These are phyloP conservation scores for Trachelus iudaicus DNA, from an alignment of 2,888 invertebrate species.

Conservation along the genomic window DNA sequence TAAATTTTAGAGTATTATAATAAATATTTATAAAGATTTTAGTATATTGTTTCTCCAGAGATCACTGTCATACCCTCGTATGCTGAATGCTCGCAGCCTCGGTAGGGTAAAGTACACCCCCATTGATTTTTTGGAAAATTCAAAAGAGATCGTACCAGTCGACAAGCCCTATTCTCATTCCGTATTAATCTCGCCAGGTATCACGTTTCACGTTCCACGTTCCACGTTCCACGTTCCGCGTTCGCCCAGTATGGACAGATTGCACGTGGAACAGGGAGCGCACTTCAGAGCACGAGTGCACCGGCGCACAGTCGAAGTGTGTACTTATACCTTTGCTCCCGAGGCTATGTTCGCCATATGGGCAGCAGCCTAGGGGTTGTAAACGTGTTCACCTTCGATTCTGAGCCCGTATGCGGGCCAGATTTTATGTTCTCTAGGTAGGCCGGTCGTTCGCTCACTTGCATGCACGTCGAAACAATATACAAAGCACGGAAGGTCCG, in stretches of 20 bases:
- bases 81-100: not conserved
- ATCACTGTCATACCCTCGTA: not conserved
- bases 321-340: conserved; percentile 18
- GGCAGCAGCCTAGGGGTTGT: conserved; percentile 53
- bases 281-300: not conserved
- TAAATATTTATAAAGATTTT: too few species aligned
- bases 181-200: not conserved
- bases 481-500: conserved; percentile 7
- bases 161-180: not conserved
- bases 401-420: conserved; percentile 57
- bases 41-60: not conserved
- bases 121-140: not conserved
- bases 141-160: not conserved
- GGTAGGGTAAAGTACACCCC: not conserved
- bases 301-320: not conserved
- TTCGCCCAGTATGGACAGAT: not conserved
- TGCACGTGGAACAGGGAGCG: conserved; percentile 5
- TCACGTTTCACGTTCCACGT: not conserved
- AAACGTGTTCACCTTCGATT: conserved; percentile 46
- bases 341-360: conserved; percentile 59
- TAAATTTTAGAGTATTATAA: not conserved
- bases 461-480: conserved; percentile 15
- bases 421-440: conserved; percentile 48
- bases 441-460: conserved; percentile 13
- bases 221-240: not conserved